A percentile compares a stretch with the other conserved stretches of the same genome.
phyloP scores from a whole-genome alignment of 2,113 vertebrate genomes.

The Ploceus nigricollis region DNA sequence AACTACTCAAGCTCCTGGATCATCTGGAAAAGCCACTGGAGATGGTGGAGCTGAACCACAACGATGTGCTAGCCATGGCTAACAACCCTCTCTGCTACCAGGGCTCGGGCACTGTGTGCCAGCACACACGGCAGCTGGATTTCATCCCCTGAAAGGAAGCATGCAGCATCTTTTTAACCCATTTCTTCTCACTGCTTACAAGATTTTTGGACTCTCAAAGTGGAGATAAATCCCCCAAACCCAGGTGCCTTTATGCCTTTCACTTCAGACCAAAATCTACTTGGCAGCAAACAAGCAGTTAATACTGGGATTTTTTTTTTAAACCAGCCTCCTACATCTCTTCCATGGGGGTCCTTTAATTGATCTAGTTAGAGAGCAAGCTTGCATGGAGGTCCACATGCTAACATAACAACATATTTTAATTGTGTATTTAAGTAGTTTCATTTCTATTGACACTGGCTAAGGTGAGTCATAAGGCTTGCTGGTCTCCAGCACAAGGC shows the following conservation, averaged over 20 bases:
- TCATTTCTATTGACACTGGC: constrained; percentile 44
- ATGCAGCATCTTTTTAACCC: neutral
- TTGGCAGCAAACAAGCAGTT: neutral
- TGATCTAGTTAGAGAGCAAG: neutral
- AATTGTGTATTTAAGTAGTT: constrained; percentile 34
- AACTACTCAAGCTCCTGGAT: constrained; percentile 17
- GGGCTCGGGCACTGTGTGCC: neutral
- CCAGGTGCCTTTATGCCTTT: neutral
- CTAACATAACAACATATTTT: constrained; percentile 55
- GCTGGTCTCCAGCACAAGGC: neutral
- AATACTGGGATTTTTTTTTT: neutral
- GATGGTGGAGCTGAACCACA: neutral
- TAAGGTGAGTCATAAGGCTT: neutral
- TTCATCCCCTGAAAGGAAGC: neutral
- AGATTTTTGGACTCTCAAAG: neutral
- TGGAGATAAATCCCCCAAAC: neutral
- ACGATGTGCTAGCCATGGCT: accelerated
- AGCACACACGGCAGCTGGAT: neutral
- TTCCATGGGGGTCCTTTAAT: neutral
- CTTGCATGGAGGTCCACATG: constrained; percentile 50
- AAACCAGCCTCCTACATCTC: neutral
- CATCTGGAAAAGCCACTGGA: neutral
- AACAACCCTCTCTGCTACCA: neutral
- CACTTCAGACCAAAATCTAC: neutral
- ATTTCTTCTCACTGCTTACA: neutral